Evolutionary conservation across 2,888 invertebrate species (phyloP).

Genomic region (Drosophila bunnanda): DNA sequence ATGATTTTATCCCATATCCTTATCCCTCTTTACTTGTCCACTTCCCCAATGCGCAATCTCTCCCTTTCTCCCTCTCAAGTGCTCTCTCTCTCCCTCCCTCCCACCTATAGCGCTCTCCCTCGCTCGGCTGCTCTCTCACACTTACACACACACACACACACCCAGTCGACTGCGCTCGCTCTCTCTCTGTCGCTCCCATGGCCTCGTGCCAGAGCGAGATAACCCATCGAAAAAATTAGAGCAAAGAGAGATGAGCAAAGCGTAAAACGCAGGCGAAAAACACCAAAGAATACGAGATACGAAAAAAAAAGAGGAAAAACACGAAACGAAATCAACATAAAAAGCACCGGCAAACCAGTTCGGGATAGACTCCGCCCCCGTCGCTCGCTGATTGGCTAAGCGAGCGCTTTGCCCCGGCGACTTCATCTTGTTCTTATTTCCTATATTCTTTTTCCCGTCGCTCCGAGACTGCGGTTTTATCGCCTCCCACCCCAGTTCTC

Average conservation of each 20-base stretch:
- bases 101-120: conserved; percentile 21
- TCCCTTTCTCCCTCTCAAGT: conserved; percentile 34
- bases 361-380: conserved; percentile 81
- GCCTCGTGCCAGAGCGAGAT: conserved; percentile 80
- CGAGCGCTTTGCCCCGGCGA: conserved; percentile 66
- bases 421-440: conserved; percentile 70
- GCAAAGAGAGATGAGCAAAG: conserved; percentile 77
- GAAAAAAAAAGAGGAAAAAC: conserved; percentile 51
- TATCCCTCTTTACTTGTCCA: conserved; percentile 48
- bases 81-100: conserved; percentile 26
- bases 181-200: conserved; percentile 65
- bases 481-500: conserved; percentile 50
- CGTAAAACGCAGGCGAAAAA: conserved; percentile 74
- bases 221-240: conserved; percentile 79
- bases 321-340: conserved; percentile 71
- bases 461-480: conserved; percentile 73
- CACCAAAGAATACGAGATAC: conserved; percentile 55
- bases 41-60: conserved; percentile 40
- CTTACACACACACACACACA: conserved; percentile 30
- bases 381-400: conserved; percentile 82
- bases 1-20: conserved; percentile 47
- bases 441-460: conserved; percentile 36
- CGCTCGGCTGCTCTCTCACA: conserved; percentile 31
- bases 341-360: conserved; percentile 80
- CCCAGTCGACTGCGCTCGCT: conserved; percentile 22